phyloP scores from a whole-genome alignment of 2,888 invertebrate species.

The Nemotelus pantherinus region DNA sequence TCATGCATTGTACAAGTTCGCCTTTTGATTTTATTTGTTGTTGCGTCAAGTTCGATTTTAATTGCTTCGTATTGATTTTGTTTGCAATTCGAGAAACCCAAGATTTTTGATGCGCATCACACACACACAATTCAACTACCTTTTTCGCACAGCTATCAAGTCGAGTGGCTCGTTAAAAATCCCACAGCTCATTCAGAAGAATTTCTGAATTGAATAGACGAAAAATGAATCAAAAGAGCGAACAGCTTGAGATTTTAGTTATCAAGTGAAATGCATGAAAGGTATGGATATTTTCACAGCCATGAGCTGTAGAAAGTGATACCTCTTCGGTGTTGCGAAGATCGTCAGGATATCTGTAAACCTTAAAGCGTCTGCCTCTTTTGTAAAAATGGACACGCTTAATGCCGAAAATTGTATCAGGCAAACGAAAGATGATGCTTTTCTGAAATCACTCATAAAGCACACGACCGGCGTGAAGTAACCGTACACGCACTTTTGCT shows the following conservation, averaged over 20 bases:
- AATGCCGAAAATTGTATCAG: slow-evolving; percentile 14
- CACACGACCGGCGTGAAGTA: not conserved
- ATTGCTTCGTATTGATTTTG: not conserved
- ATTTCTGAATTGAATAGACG: not conserved
- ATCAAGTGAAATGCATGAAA: slow-evolving; percentile 1
- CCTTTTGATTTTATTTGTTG: not conserved
- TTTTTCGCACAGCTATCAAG: not conserved
- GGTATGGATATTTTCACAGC: not conserved
- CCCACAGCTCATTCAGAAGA: not conserved
- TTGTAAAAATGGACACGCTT: not conserved
- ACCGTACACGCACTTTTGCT: too few species aligned
- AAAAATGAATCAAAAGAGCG: not conserved
- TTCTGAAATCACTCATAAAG: not conserved
- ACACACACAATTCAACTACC: not conserved
- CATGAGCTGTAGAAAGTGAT: slow-evolving; percentile 14
- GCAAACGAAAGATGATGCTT: slow-evolving; percentile 10
- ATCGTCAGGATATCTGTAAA: not conserved
- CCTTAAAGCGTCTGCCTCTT: not conserved
- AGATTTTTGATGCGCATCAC: slow-evolving; percentile 3
- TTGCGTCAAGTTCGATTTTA: not conserved
- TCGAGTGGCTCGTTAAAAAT: not conserved
- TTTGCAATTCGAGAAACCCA: not conserved
- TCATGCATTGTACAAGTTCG: slow-evolving; percentile 12
- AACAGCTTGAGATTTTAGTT: slow-evolving; percentile 10
- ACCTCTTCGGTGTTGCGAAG: not conserved